Evolutionary conservation across 1,140 invertebrate species (phyloP).

Genomic region (Lepidotrigona ventralis): DNA sequence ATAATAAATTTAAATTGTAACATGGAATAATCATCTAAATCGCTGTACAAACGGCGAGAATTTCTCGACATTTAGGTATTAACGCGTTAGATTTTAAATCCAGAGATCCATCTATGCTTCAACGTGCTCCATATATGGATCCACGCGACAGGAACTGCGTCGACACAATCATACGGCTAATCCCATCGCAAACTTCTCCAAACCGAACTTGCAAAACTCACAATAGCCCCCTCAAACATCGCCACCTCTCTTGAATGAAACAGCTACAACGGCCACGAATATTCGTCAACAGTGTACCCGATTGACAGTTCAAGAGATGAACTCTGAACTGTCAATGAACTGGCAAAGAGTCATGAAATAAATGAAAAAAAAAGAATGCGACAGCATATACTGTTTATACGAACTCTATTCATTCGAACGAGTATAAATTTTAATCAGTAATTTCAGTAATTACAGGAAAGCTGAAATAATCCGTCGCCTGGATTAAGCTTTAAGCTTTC

Average conservation of each 20-base stretch:
- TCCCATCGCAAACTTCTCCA: background rate
- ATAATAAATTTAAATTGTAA: too few species aligned
- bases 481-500: too few species aligned
- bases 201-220: constrained; percentile 20
- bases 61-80: background rate
- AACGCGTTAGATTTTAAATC: background rate
- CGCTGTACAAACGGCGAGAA: background rate
- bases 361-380: background rate
- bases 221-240: background rate
- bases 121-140: background rate
- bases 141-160: background rate
- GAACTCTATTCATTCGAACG: background rate
- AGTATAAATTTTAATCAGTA: too few species aligned
- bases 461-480: too few species aligned
- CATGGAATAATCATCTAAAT: background rate
- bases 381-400: too few species aligned
- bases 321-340: too few species aligned
- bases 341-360: background rate
- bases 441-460: too few species aligned
- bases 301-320: background rate
- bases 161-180: background rate
- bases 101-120: background rate
- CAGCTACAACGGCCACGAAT: background rate
- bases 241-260: background rate
- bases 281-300: background rate